A percentile compares a stretch with the other conserved stretches of the same genome.
Conservation (phyloP, 2,888 invertebrate species). For the Parnassius glacialis region DNA sequence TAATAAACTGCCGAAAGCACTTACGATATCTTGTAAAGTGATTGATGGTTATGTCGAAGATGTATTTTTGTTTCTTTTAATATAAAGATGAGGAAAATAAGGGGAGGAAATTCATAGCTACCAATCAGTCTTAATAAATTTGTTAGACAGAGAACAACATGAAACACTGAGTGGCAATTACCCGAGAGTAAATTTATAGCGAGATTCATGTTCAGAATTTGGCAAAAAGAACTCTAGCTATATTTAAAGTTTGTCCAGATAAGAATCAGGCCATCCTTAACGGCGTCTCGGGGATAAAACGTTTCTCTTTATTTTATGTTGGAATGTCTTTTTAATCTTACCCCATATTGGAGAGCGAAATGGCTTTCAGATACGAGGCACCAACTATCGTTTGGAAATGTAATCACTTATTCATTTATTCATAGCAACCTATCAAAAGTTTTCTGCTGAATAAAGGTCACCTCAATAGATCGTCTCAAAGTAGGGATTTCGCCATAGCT, state of each 20-base stretch:
- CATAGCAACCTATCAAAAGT: too few species aligned
- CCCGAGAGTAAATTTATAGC: slow-evolving; percentile 36
- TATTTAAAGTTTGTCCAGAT: slow-evolving; percentile 1
- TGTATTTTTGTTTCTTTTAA: slow-evolving; percentile 26
- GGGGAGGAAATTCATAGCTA: slow-evolving; percentile 36
- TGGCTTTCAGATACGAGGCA: too few species aligned
- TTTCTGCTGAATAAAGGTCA: too few species aligned
- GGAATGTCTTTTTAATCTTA: background rate
- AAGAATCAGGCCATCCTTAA: background rate
- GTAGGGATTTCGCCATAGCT: too few species aligned
- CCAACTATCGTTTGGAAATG: too few species aligned
- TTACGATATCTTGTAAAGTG: slow-evolving; percentile 18
- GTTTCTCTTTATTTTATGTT: background rate
- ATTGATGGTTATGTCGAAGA: slow-evolving; percentile 16
- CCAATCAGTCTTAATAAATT: slow-evolving; percentile 63
- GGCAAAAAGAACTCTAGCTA: background rate
- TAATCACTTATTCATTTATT: too few species aligned
- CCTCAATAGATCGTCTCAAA: too few species aligned
- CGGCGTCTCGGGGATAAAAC: background rate
- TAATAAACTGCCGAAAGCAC: slow-evolving; percentile 23
- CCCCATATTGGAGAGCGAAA: background rate
- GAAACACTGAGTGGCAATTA: slow-evolving; percentile 45
- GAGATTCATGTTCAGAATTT: slow-evolving; percentile 20
- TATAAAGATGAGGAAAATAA: slow-evolving; percentile 26
- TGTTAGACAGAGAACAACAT: slow-evolving; percentile 43